Evolutionary conservation across 1,140 invertebrate species (phyloP).

Genomic region (Trinorchestia longiramus): DNA sequence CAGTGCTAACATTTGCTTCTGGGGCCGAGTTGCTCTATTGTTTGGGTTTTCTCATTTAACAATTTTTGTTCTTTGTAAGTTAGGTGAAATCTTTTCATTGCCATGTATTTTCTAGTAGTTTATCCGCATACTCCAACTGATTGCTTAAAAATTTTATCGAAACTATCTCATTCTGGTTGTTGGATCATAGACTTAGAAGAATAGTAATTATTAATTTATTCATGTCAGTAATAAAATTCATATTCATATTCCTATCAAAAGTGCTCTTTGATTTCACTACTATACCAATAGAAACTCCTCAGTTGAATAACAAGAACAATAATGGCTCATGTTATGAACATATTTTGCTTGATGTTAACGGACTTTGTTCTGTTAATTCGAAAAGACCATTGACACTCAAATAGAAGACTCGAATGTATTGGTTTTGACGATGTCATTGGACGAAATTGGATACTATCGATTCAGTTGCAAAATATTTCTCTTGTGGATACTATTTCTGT

Average conservation of each 20-base stretch:
- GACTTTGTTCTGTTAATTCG: not conserved
- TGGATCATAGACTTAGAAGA: not conserved
- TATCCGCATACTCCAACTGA: not conserved
- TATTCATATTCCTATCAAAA: not conserved
- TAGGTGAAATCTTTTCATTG: not conserved
- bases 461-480: not conserved
- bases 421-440: not conserved
- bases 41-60: not conserved
- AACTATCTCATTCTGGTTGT: not conserved
- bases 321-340: not conserved
- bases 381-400: not conserved
- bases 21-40: not conserved
- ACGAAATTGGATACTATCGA: not conserved
- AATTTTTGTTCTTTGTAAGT: not conserved
- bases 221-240: not conserved
- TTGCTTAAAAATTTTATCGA: not conserved
- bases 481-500: not conserved
- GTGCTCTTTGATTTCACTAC: not conserved
- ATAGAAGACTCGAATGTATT: not conserved
- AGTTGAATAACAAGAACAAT: not conserved
- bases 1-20: not conserved
- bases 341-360: not conserved
- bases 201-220: not conserved
- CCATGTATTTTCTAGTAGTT: not conserved
- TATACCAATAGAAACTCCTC: not conserved